Conservation (phyloP, 2,113 vertebrate genomes). For the Gymnorhina tibicen region DNA sequence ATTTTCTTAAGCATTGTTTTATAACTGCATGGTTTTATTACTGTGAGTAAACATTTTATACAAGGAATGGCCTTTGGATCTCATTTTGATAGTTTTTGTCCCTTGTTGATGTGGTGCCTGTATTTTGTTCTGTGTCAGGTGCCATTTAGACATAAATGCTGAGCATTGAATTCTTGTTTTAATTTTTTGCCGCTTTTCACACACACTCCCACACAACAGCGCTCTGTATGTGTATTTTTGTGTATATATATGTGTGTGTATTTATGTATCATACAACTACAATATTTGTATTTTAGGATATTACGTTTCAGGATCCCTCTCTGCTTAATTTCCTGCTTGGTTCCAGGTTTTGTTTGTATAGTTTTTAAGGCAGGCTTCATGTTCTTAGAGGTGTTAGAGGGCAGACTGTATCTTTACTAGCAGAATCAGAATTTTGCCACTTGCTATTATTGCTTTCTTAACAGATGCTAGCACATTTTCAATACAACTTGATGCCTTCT, state of each 20-base stretch:
- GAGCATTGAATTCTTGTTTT: not conserved
- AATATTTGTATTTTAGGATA: not conserved
- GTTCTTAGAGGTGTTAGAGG: not conserved
- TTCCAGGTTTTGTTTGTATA: not conserved
- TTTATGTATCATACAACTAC: not conserved
- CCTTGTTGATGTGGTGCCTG: not conserved
- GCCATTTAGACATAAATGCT: not conserved
- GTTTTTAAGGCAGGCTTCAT: not conserved
- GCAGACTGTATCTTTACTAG: not conserved
- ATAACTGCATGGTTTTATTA: not conserved
- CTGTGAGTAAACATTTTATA: not conserved
- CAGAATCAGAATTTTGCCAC: not conserved
- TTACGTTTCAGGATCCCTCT: not conserved
- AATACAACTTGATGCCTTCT: not conserved
- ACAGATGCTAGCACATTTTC: not conserved
- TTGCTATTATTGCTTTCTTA: not conserved
- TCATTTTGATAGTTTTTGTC: not conserved
- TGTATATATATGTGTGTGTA: not conserved
- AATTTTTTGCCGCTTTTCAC: not conserved
- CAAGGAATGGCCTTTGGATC: not conserved
- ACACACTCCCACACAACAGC: not conserved
- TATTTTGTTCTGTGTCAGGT: not conserved
- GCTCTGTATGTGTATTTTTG: not conserved
- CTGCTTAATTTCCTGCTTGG: not conserved
- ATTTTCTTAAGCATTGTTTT: not conserved